phyloP scores from a whole-genome alignment of 2,888 invertebrate genomes.

The Copidosoma aretas region DNA sequence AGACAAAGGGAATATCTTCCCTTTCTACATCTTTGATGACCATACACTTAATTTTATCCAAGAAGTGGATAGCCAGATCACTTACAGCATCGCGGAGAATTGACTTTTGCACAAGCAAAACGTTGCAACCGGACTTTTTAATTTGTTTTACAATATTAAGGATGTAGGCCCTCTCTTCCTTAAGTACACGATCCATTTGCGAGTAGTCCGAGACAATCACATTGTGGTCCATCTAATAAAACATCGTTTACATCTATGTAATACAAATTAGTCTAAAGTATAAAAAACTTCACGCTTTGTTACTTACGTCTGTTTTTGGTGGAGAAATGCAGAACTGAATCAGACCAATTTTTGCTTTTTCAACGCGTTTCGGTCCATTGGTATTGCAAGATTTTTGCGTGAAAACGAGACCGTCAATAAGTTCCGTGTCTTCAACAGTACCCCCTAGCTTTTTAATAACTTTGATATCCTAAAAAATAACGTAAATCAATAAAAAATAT shows the following conservation, averaged over 20 bases:
- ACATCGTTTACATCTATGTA: not conserved
- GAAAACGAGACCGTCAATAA: constrained; percentile 94
- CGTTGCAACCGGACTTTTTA: constrained; percentile 98
- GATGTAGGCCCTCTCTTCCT: constrained; percentile 97
- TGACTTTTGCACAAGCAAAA: constrained; percentile 88
- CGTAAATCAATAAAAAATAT: not conserved
- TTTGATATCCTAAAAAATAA: constrained; percentile 77
- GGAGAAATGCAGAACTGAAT: constrained; percentile 99
- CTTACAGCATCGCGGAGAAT: constrained; percentile 91
- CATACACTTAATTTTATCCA: constrained; percentile 99
- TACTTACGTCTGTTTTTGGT: constrained; percentile 93
- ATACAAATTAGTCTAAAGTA: not conserved
- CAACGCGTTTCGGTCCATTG: constrained; percentile 91
- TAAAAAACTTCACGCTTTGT: not conserved
- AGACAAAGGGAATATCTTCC: constrained; percentile 97
- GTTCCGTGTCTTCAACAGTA: constrained; percentile 95
- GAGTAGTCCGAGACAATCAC: constrained; percentile 97
- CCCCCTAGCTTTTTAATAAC: constrained; percentile 97
- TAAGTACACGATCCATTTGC: constrained; percentile 98
- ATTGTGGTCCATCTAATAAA: constrained; percentile 87
- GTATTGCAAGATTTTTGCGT: constrained; percentile 87
- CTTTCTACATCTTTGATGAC: constrained; percentile 98
- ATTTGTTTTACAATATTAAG: constrained; percentile 98
- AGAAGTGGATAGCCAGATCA: constrained; percentile 95
- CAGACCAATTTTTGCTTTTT: constrained; percentile 97